Conservation (phyloP, 2,888 invertebrate genomes). For the Eulithis prunata region DNA sequence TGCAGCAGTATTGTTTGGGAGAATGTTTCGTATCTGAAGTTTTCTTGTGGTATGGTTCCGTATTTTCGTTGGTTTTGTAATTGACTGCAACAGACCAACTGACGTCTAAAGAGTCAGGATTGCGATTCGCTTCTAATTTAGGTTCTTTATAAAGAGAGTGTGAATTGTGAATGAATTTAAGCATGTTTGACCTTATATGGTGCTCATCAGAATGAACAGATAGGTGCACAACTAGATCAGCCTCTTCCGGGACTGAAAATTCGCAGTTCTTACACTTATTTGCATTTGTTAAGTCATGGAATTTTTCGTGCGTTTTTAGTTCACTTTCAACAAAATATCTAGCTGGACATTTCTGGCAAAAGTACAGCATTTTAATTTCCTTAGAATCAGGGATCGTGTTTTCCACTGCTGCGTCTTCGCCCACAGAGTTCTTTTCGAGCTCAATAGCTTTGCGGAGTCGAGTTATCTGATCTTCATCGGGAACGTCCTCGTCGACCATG, state of each 20-base stretch:
- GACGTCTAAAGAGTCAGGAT: conserved; percentile 59
- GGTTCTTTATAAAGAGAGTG: conserved; percentile 88
- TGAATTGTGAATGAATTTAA: conserved; percentile 86
- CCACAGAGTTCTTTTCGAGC: conserved; percentile 59
- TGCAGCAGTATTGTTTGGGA: conserved; percentile 80
- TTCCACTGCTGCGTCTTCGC: conserved; percentile 62
- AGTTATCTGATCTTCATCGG: conserved; percentile 87
- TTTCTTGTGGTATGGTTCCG: conserved; percentile 56
- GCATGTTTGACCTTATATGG: conserved; percentile 89
- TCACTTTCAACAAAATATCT: conserved; percentile 91
- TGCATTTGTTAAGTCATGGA: conserved; percentile 86
- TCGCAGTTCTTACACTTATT: conserved; percentile 91
- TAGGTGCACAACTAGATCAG: conserved; percentile 87
- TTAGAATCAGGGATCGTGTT: conserved; percentile 50
- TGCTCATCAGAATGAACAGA: conserved; percentile 91
- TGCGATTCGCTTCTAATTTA: conserved; percentile 74
- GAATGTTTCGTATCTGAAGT: conserved; percentile 59
- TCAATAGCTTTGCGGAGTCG: conserved; percentile 73
- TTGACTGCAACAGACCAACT: conserved; percentile 76
- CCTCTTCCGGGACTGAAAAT: conserved; percentile 89
- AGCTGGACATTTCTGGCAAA: conserved; percentile 93
- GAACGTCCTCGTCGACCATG: conserved; percentile 86
- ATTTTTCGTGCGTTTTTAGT: conserved; percentile 88
- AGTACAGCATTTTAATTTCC: conserved; percentile 84
- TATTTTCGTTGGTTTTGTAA: conserved; percentile 56